These are phyloP conservation scores for Tolypeutes matacus DNA, from an alignment of 2,797 vertebrate genomes.

Conservation along the genomic window DNA sequence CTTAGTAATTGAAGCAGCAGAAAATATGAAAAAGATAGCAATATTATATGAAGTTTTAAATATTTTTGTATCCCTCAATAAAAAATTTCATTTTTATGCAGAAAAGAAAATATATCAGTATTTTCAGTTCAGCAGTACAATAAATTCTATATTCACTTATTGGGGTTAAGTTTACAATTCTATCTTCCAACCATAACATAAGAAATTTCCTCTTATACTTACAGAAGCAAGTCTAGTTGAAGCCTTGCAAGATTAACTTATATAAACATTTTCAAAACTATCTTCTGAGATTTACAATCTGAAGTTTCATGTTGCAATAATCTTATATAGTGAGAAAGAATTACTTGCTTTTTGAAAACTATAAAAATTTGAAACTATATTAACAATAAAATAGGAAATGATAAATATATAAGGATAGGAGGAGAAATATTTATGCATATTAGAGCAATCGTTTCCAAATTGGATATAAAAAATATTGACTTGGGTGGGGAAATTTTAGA, in stretches of 20 bases:
- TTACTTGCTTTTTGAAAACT: not conserved
- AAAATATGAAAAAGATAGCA: not conserved
- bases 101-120: not conserved
- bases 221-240: not conserved
- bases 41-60: not conserved
- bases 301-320: not conserved
- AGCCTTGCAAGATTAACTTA: not conserved
- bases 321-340: not conserved
- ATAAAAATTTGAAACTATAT: slow-evolving; percentile 3
- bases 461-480: not conserved
- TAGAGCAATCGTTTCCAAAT: not conserved
- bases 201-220: not conserved
- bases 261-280: not conserved
- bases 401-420: not conserved
- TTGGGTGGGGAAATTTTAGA: not conserved
- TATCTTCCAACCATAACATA: not conserved
- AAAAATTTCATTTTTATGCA: not conserved
- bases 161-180: not conserved
- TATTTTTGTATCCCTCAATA: not conserved
- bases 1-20: not conserved
- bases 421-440: not conserved
- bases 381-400: not conserved
- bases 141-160: not conserved
- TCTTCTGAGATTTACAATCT: slow-evolving; percentile 37
- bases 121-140: not conserved